A percentile compares a stretch with the other conserved stretches of the same genome.
Conservation (phyloP, 2,888 invertebrate genomes). For the Unio delphinus region DNA sequence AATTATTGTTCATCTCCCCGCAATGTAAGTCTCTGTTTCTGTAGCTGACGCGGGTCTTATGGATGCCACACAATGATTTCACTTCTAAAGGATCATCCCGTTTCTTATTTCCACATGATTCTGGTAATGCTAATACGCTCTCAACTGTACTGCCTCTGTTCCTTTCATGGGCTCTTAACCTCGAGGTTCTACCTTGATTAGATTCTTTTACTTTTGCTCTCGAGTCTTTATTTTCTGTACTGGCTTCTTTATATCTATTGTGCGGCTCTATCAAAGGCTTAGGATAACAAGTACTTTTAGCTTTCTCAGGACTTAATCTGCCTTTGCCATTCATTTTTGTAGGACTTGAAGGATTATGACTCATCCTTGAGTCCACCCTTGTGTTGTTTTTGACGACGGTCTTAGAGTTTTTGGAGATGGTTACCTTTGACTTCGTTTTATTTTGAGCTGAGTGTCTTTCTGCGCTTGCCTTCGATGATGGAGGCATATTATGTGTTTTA, state of each 20-base stretch:
- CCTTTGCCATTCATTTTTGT: not conserved
- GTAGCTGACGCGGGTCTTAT: slow-evolving; percentile 11
- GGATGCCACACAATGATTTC: slow-evolving; percentile 26
- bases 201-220: slow-evolving; percentile 1
- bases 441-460: not conserved
- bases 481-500: not conserved
- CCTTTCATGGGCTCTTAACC: not conserved
- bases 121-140: not conserved
- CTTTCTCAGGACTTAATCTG: not conserved
- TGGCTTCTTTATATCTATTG: not conserved
- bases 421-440: not conserved
- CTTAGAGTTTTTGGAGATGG: not conserved
- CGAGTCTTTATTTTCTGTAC: not conserved
- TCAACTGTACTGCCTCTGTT: not conserved
- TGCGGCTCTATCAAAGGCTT: not conserved
- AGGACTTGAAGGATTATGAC: not conserved
- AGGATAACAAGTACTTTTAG: not conserved
- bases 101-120: not conserved
- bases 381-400: not conserved
- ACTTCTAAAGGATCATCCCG: slow-evolving; percentile 15
- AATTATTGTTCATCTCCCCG: no score
- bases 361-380: not conserved
- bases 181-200: not conserved
- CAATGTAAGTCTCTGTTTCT: no score
- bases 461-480: not conserved